phyloP scores from a whole-genome alignment of 2,113 vertebrate species.

The Pomatostomus ruficeps region DNA sequence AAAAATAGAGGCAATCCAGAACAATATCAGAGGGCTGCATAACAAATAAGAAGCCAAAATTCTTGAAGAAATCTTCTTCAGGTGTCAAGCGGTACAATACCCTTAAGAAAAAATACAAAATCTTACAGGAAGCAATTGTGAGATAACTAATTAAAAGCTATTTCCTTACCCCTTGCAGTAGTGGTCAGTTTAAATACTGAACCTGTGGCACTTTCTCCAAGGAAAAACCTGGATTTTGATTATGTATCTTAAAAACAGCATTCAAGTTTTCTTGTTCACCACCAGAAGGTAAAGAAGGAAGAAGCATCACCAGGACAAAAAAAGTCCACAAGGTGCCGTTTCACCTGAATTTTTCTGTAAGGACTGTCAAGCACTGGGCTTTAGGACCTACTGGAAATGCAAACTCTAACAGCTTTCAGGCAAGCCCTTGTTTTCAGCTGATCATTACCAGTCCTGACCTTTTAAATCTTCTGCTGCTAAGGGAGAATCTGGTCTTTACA shows the following conservation, averaged over 20 bases:
- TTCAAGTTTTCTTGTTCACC: not conserved
- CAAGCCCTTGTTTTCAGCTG: conserved; percentile 46
- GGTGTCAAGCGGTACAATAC: not conserved
- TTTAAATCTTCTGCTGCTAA: conserved; percentile 61
- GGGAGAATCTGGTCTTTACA: conserved; percentile 55
- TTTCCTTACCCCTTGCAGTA: not conserved
- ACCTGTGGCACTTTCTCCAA: not conserved
- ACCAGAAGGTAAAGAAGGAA: not conserved
- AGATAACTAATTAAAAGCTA: not conserved
- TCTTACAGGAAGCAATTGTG: not conserved
- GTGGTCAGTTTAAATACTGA: not conserved
- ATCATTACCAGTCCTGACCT: conserved; percentile 59
- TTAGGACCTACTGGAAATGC: conserved; percentile 18
- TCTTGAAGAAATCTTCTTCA: not conserved
- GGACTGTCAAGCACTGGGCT: not conserved
- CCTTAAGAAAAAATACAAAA: not conserved
- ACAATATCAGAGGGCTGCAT: not conserved
- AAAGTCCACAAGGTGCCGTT: rapidly evolving
- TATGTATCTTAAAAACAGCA: not conserved
- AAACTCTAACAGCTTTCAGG: not conserved
- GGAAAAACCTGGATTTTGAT: not conserved
- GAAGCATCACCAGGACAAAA: not conserved
- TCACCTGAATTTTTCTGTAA: not conserved
- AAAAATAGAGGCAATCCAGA: conserved; percentile 15
- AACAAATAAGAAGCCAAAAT: not conserved